phyloP scores from a whole-genome alignment of 1,140 invertebrate genomes.

The Drosophila auraria region DNA sequence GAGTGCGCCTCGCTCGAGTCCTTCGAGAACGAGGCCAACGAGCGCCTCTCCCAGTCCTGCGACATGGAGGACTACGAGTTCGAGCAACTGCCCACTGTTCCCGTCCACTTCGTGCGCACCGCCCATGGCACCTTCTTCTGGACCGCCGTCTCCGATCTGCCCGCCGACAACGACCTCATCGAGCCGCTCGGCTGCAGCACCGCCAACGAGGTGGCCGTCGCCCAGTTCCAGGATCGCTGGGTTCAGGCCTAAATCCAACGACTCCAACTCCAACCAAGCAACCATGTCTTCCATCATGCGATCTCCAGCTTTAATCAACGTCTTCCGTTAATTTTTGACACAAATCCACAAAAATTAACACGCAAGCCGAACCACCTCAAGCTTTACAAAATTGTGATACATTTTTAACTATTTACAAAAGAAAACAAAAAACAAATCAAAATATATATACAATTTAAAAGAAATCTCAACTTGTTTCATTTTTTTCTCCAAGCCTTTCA shows the following conservation, averaged over 20 bases:
- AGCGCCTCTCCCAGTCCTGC: constrained; percentile 76
- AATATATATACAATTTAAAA: constrained; percentile 75
- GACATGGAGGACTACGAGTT: constrained; percentile 80
- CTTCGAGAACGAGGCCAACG: constrained; percentile 79
- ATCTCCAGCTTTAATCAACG: constrained; percentile 62
- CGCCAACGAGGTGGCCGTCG: constrained; percentile 84
- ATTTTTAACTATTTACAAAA: constrained; percentile 64
- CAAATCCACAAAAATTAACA: constrained; percentile 66
- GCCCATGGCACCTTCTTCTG: constrained; percentile 87
- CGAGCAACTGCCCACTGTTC: constrained; percentile 86
- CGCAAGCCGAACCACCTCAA: constrained; percentile 64
- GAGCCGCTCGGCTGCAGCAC: constrained; percentile 83
- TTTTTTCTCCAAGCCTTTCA: background rate
- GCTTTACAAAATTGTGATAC: constrained; percentile 84
- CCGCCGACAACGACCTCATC: constrained; percentile 85
- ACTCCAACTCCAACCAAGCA: constrained; percentile 12
- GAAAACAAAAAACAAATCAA: constrained; percentile 51
- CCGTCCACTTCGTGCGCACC: constrained; percentile 87
- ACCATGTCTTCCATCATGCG: constrained; percentile 67
- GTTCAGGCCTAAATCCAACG: constrained; percentile 83
- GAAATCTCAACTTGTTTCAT: constrained; percentile 25
- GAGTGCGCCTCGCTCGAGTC: constrained; percentile 70
- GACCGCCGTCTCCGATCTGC: constrained; percentile 85
- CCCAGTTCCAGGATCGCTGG: constrained; percentile 85
- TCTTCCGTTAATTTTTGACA: constrained; percentile 72